These are phyloP conservation scores for Ondatra zibethicus DNA, from an alignment of 2,113 vertebrate species.

Conservation along the genomic window DNA sequence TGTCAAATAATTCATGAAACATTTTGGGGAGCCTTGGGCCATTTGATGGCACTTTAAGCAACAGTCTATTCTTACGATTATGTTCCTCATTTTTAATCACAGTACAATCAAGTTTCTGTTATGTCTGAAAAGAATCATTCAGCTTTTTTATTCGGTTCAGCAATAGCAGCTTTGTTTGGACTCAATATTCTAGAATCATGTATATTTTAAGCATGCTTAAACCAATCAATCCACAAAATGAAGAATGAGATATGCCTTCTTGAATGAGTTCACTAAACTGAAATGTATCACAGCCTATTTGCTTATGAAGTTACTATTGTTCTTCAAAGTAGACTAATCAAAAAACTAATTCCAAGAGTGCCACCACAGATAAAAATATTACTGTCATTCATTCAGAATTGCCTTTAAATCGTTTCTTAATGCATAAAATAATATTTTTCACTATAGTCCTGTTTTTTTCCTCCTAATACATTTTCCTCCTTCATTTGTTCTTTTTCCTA, in stretches of 20 bases:
- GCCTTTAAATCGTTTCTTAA: slow-evolving; percentile 41
- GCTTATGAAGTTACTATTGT: slow-evolving; percentile 15
- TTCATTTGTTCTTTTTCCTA: slow-evolving; percentile 2
- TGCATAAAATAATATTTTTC: slow-evolving; percentile 36
- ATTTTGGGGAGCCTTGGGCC: background rate
- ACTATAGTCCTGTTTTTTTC: background rate
- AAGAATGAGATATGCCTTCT: background rate
- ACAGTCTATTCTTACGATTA: background rate
- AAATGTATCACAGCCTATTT: background rate
- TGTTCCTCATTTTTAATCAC: slow-evolving; percentile 32
- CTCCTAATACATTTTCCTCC: background rate
- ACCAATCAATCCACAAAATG: background rate
- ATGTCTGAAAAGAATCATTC: slow-evolving; percentile 26
- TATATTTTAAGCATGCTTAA: background rate
- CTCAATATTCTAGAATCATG: slow-evolving; percentile 20
- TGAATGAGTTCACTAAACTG: background rate
- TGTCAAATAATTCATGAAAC: slow-evolving; percentile 40
- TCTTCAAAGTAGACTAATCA: background rate
- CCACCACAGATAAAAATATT: background rate
- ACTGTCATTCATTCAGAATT: slow-evolving; percentile 22
- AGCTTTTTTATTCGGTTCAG: background rate
- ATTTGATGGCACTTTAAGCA: slow-evolving; percentile 30
- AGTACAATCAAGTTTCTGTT: slow-evolving; percentile 46
- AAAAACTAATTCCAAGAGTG: background rate
- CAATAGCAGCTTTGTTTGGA: background rate